Evolutionary conservation across 2,888 invertebrate genomes (phyloP), one percentile per base, ranked within the genome.

Genomic region (Rotaria magnacalcarata): DNA sequence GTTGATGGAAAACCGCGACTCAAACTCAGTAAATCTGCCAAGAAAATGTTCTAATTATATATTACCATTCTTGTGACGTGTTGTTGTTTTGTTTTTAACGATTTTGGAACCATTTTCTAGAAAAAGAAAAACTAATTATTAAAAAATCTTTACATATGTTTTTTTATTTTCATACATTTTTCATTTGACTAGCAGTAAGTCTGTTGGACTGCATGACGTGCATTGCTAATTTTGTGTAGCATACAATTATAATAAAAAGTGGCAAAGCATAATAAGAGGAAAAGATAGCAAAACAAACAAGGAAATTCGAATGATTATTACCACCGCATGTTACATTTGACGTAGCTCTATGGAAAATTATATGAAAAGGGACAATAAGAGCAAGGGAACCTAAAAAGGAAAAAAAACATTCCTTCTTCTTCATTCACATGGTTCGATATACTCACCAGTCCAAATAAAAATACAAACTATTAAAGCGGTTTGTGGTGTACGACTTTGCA

Each of bases 181-280:
- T 67, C 19, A 3, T 7, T 19, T 67, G 67, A 19, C 6, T 41
- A 19, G 34, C 34, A 67, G 34, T 34, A 16, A 34, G 7, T 19
- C 27, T 34, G 19, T 19, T 67, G 10, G 67, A 11, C 47, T 85
- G 58, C 19, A 80, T 60, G 47, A 86, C 50, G 60, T 86, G 85
- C 41, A 85, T 75, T 50, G 85, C 56, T 41, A 86, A 54, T 43
- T 85, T 67, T 0, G 86, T 60, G 47, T 86, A 86, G 21, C 75
- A 86, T 14, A 86, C n/a, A 43, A 85, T 85, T 10, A 86, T 86
- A 67, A 86, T 85, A 47, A 67, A 21, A n/a, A 86, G 52, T n/a
- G 86, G 86, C 34, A 86, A 75, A 19, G 85, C 85, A 84, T 86
- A 86, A 85, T 85, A 85, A 52, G 86, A 80, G 47, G 47, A 80